Conservation (phyloP, 2,797 vertebrate genomes). For the Hoplostethus atlanticus region DNA sequence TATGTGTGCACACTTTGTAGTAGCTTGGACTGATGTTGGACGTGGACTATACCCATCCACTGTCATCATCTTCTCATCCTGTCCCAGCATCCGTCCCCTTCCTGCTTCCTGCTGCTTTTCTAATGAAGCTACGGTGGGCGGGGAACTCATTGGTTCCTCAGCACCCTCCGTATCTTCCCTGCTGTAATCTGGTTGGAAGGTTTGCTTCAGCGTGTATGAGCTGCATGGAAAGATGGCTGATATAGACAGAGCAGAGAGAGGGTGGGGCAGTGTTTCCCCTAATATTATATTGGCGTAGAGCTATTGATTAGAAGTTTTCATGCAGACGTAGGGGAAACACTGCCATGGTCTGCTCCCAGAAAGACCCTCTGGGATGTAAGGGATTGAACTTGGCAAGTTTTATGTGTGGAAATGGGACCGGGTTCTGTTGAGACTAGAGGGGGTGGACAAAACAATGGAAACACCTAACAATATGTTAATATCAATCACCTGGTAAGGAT, state of each 20-base stretch:
- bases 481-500: background rate
- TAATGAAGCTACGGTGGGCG: constrained; percentile 62
- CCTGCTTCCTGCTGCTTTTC: constrained; percentile 58
- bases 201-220: constrained; percentile 70
- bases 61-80: constrained; percentile 71
- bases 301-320: background rate
- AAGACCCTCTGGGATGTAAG: background rate
- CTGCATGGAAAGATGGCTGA: constrained; percentile 69
- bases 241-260: constrained; percentile 22
- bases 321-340: constrained; percentile 26
- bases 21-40: constrained; percentile 73
- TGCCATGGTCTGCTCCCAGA: background rate
- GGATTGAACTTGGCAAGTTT: background rate
- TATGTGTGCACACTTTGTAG: constrained; percentile 64
- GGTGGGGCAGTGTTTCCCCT: constrained; percentile 23
- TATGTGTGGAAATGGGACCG: background rate
- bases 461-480: constrained; percentile 10
- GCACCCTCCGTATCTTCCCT: constrained; percentile 72
- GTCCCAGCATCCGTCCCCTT: constrained; percentile 48
- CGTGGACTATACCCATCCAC: constrained; percentile 67
- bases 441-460: constrained; percentile 57
- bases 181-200: constrained; percentile 56
- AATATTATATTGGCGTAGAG: background rate
- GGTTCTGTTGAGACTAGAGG: background rate
- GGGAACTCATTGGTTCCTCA: constrained; percentile 34